Percentiles rank a stretch among this genome's conserved stretches.
phyloP scores from a whole-genome alignment of 1,140 invertebrate genomes.

The Hyposmocoma kahamanoa region DNA sequence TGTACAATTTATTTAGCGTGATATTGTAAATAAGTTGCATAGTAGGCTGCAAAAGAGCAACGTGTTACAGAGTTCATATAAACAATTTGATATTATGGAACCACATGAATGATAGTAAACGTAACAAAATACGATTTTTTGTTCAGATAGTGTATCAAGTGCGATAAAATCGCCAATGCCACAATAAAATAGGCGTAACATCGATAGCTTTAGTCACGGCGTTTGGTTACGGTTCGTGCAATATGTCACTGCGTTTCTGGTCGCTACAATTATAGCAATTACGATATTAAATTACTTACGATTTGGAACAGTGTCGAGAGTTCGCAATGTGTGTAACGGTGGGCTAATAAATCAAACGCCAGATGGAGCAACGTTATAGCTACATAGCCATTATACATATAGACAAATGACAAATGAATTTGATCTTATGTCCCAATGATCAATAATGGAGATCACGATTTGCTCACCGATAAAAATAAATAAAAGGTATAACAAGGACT shows the following conservation, averaged over 20 bases:
- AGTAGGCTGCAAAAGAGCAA: too few species aligned
- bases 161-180: not conserved
- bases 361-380: not conserved
- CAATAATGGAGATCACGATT: not conserved
- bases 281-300: slow-evolving; percentile 10
- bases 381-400: not conserved
- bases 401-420: slow-evolving; percentile 1
- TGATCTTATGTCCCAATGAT: not conserved
- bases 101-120: too few species aligned
- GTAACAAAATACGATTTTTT: too few species aligned
- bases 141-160: not conserved
- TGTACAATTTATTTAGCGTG: too few species aligned
- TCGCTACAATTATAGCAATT: slow-evolving; percentile 16
- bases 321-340: slow-evolving; percentile 7
- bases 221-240: not conserved
- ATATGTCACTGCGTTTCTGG: slow-evolving; percentile 1
- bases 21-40: too few species aligned
- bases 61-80: too few species aligned
- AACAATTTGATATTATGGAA: too few species aligned
- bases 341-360: slow-evolving; percentile 12
- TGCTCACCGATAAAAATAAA: not conserved
- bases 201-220: not conserved
- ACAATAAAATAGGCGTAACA: not conserved
- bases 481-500: not conserved
- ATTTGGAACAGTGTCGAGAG: slow-evolving; percentile 11